Percentiles rank a stretch among this genome's conserved stretches.
Conservation (phyloP, 2,113 vertebrate genomes). For the Mustela nigripes region DNA sequence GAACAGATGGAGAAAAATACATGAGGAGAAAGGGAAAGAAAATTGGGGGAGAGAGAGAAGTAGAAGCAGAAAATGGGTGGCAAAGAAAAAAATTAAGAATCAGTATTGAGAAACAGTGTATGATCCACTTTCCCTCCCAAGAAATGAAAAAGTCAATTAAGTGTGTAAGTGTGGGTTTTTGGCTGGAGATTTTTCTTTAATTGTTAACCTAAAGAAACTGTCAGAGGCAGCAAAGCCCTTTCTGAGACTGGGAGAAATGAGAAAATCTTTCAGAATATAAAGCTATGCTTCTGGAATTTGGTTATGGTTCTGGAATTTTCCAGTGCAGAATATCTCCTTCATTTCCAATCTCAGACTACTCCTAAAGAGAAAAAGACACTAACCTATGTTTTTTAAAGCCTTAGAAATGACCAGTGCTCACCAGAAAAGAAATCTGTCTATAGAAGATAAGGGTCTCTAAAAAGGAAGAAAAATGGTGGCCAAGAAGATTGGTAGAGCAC, state of each 20-base stretch:
- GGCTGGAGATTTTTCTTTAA: not conserved
- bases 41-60: not conserved
- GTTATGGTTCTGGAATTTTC: not conserved
- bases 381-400: not conserved
- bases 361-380: not conserved
- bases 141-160: not conserved
- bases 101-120: not conserved
- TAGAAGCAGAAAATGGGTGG: not conserved
- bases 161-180: not conserved
- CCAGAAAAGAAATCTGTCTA: not conserved
- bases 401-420: not conserved
- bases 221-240: slow-evolving; percentile 7
- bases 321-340: not conserved
- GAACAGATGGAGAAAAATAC: not conserved
- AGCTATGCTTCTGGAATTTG: not conserved
- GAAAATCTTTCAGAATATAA: not conserved
- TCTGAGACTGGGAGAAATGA: not conserved
- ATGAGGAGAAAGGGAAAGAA: not conserved
- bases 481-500: not conserved
- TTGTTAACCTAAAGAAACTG: not conserved
- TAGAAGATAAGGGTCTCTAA: not conserved
- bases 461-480: not conserved
- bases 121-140: not conserved
- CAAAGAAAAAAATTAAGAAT: not conserved
- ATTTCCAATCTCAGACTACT: not conserved